A percentile compares a stretch with the other conserved stretches of the same genome.
phyloP scores from a whole-genome alignment of 2,113 vertebrate genomes.

The Dasypus novemcinctus region DNA sequence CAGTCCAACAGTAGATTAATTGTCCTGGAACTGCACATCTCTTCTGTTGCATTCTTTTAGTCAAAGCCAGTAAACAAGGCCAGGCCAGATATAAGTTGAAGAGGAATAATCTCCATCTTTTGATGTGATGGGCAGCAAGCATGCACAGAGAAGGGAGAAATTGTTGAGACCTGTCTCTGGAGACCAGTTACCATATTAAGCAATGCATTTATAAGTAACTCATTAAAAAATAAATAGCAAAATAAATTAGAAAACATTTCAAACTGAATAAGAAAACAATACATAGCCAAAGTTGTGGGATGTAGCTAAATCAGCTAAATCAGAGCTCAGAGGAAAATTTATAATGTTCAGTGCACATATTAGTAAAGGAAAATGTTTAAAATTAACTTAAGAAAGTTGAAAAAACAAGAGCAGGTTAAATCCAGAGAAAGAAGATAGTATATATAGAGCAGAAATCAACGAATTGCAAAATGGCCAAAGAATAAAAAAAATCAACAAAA shows the following conservation, averaged over 20 bases:
- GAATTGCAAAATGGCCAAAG: neutral
- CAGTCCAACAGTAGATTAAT: neutral
- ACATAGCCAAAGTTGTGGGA: neutral
- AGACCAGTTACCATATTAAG: neutral
- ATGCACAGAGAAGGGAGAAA: neutral
- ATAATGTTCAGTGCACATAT: conserved; percentile 2
- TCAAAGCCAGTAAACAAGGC: neutral
- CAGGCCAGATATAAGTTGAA: neutral
- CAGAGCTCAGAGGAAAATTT: neutral
- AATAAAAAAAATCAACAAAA: neutral
- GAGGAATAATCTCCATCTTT: neutral
- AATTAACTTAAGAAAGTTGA: neutral
- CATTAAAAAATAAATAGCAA: neutral
- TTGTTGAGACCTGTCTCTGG: neutral
- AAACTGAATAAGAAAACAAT: neutral
- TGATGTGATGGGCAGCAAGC: neutral
- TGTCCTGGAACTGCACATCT: neutral
- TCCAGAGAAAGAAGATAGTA: neutral
- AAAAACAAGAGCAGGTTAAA: conserved; percentile 12
- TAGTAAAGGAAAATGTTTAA: neutral
- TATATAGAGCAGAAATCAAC: neutral
- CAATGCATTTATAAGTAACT: neutral
- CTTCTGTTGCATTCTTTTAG: neutral
- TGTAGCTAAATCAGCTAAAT: neutral
- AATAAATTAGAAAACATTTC: conserved; percentile 19